Evolutionary conservation across 2,888 invertebrate genomes (phyloP), one percentile per base, ranked within the genome.

Genomic region (Philonicus albiceps): DNA sequence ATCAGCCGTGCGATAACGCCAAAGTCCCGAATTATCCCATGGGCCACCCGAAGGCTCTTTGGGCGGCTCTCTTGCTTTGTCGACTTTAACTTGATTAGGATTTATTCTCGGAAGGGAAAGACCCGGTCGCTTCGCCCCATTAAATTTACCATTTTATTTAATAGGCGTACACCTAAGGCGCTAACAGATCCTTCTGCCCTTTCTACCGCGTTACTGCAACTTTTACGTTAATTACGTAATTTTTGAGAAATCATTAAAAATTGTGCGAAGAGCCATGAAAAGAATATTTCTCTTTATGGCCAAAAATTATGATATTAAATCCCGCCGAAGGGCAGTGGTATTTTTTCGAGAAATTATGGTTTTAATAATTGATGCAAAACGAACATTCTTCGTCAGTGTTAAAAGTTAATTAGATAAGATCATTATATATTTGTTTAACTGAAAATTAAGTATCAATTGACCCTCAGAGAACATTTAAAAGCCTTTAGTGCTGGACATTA

Each of bases 61-160:
- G 49, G 43, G 37, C 27, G 76, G 37, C 37, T 40, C 49, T 49
- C n/a, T 49, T 49, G 49, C 64, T 64, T 64, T 64, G 27, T 27
- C 64, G 49, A 30, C 43, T 78, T 8, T 49, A 78, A 78, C 49
- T 22, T 76, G 64, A 80, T 31, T 53, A 53, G 80, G 55, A 55
- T 81, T 81, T 81, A 81, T 64, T 81, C 34, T 81, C 13, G 19
- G 37, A n/a, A 31, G 53, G 11, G 37, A 7, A 2, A 22, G 30
- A 34, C 31, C 19, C 16, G 16, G 31, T 19, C 6, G 31, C 11
- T 64, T 81, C 55, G 55, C 34, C 55, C 30, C 64, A 64, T 64
- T 64, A 27, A 81, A 64, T 31, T 81, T 81, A 31, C 22, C 55
- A 64, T 81, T 34, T 81, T n/a, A 81, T 64, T 30, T 81, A 55